Evolutionary conservation across 2,113 vertebrate genomes (phyloP), one percentile per base, ranked within the genome.

Genomic region (Oenanthe oenanthe): DNA sequence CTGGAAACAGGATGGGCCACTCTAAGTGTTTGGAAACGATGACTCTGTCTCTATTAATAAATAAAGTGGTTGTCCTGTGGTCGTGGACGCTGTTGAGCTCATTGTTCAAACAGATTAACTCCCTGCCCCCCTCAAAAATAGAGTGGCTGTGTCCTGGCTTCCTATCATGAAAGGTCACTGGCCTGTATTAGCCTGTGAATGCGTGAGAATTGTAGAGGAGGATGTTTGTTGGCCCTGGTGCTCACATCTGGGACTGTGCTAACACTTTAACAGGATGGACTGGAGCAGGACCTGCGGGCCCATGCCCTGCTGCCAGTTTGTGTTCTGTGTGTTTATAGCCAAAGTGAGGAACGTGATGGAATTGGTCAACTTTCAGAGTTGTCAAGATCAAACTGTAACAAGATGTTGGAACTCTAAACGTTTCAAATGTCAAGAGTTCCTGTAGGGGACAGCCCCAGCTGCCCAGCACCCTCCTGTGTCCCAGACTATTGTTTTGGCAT

Each of bases 91-190:
- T 58, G 72, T 50, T 91, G 83, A 92, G 50, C 58, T 91, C 86
- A 73, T 95, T 95, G 91, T 93, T 95, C 86, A 72, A 75, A 90
- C 75, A 92, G 57, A 82, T 93, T 92, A 85, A 85, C 32, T 89
- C 65, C 68, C 89, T 80, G 51, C 18, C 25, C 28, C 18, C 43
- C 42, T 13, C 38, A 9, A 47, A 48, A 56, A 82, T 62, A 83
- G 17, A 22, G 36, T 76, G 79, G 47, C 54, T 82, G 2, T 76
- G 53, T 86, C 51, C 76, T 76, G 50, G 86, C 91, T 96, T 96
- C 91, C 86, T 96, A 61, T 61, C 40, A 43, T 80, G 93, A 90
- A 90, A 88, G 79, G 79, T 95, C 91, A 92, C 58, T 83, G 54
- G 42, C 74, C 79, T 91, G 31, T 76, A 28, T 86, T 92, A 93